A percentile compares a stretch with the other conserved stretches of the same genome.
Evolutionary conservation across 2,113 vertebrate genomes (phyloP).

Genomic region (Catharus minimus): DNA sequence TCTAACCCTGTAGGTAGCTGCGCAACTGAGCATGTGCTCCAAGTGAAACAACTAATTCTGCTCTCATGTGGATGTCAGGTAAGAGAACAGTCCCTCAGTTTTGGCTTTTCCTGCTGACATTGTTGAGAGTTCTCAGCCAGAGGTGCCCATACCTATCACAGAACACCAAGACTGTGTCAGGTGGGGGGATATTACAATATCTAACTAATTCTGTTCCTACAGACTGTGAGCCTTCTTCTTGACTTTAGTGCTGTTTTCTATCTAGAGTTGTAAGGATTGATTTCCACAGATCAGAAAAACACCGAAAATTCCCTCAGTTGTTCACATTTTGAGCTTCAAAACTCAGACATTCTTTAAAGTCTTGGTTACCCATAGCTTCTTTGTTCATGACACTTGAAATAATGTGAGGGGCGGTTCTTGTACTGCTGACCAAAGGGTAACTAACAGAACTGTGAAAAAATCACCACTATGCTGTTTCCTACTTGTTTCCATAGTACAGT

Average conservation of each 20-base stretch:
- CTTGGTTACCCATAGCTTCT: background rate
- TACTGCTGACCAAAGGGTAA: background rate
- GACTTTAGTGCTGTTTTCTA: background rate
- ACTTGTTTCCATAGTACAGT: background rate
- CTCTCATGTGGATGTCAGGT: background rate
- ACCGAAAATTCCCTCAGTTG: rapidly evolving
- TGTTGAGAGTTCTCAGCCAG: background rate
- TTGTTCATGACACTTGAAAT: background rate
- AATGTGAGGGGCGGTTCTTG: background rate
- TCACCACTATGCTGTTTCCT: background rate
- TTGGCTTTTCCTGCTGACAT: rapidly evolving
- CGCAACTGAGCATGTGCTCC: background rate
- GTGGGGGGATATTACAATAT: background rate
- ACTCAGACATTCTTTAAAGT: background rate
- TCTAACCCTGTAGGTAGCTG: background rate
- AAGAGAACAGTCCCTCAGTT: background rate
- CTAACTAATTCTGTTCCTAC: background rate
- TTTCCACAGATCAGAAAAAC: background rate
- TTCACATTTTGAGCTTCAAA: background rate
- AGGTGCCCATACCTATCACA: background rate
- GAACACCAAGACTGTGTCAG: background rate
- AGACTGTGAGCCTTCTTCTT: background rate
- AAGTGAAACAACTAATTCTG: background rate
- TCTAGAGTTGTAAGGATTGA: background rate
- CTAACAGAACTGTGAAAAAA: background rate